Evolutionary conservation across 2,888 invertebrate genomes (phyloP).

Genomic region (Cordilura impudica): DNA sequence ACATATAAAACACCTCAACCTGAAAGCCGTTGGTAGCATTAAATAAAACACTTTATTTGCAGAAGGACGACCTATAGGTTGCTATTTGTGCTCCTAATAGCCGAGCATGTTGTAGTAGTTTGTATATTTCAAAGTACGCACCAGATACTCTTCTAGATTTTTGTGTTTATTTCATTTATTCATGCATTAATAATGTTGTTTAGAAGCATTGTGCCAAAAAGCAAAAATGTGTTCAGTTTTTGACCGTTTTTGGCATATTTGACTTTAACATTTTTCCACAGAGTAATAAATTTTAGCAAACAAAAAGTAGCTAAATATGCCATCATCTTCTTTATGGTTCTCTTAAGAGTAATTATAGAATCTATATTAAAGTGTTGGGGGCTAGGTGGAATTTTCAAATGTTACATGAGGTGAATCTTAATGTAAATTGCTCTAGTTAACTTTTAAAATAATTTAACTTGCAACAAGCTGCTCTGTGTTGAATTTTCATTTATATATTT

Average conservation of each 20-base stretch:
- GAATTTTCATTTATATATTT: neutral
- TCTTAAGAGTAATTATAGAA: slow-evolving; percentile 68
- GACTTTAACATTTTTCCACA: neutral
- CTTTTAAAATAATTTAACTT: no score
- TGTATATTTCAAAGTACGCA: slow-evolving; percentile 43
- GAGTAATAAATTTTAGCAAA: slow-evolving; percentile 23
- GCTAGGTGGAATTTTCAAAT: no score
- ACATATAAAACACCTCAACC: slow-evolving; percentile 51
- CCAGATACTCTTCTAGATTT: slow-evolving; percentile 46
- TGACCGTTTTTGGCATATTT: slow-evolving; percentile 30
- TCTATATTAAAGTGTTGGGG: neutral
- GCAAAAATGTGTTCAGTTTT: slow-evolving; percentile 1
- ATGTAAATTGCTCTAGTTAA: no score
- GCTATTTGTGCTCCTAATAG: neutral
- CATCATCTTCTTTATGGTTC: slow-evolving; percentile 67
- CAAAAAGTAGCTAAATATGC: neutral
- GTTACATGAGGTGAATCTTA: no score
- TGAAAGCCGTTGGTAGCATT: slow-evolving; percentile 40
- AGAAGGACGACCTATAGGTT: neutral
- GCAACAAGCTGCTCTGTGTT: no score
- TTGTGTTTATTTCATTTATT: slow-evolving; percentile 35
- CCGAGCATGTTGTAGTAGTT: slow-evolving; percentile 14
- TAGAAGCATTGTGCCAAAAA: slow-evolving; percentile 24
- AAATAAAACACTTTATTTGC: slow-evolving; percentile 17
- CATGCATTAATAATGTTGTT: slow-evolving; percentile 51